Base-by-base conservation (phyloP, 2,888 invertebrate genomes). In the Axea sp. region DNA sequence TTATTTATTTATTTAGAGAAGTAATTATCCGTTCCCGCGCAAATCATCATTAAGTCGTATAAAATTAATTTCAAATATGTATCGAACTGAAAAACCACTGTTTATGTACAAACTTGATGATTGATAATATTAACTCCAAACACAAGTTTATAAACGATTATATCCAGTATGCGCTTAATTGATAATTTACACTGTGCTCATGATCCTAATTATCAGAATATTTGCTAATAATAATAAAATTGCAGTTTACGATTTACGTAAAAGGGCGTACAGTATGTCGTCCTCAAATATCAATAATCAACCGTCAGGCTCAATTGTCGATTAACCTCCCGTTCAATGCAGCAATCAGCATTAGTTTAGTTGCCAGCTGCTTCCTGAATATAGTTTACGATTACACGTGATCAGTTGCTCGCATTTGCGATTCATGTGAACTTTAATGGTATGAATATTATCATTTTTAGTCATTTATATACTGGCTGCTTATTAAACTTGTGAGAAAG, bases 241-340 rank as follows among this genome's bases (percentile, higher is more conserved):
- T 35, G 19, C 22, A 41, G 55, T 67, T 53, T 51, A 33, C 5
- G 55, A 60, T 73, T 65, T 73, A 67, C 65, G 65, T 59, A 65
- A 75, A 73, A 51, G 47, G 51, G 60, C 22, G 69, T 43, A 37
- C 28, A 59, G 60, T 37, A 75, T 78, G 78, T 80, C 73, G 60
- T 79, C 43, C 75, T 80, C 75, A 77, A 74, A 80, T 80, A 80
- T 77, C 72, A 76, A 73, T 78, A 77, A 80, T 77, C 77, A 81
- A 77, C 62, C 59, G 60, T 31, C 41, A 75, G 68, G 85, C 82
- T 86, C 83, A 86, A 86, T 83, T 85, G 85, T 79, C 80, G 78
- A 76, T 86, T 85, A 82, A 85, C 85, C 83, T 76, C 74, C 72
- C 64, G 78, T 76, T 73, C 78, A 68, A 73, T 77, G 68, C 68